Conservation (phyloP, 2,113 vertebrate species). For the Montifringilla adamsi region DNA sequence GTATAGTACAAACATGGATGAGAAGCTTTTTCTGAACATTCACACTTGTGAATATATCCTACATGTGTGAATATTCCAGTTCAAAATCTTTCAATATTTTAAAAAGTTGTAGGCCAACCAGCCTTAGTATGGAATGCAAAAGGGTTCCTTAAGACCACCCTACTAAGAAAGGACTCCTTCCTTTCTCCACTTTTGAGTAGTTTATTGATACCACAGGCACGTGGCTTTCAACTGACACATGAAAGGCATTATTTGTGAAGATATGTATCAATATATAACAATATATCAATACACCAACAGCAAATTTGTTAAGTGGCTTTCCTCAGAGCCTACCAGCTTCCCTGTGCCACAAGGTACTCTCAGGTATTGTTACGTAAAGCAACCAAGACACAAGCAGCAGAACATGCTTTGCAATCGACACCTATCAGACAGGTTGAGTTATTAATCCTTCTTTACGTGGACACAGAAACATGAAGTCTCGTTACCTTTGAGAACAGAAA, state of each 20-base stretch:
- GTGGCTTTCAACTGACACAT: not conserved
- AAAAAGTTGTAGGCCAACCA: not conserved
- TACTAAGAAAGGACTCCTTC: not conserved
- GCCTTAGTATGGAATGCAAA: not conserved
- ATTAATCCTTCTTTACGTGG: constrained; percentile 56
- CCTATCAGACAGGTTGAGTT: constrained; percentile 42
- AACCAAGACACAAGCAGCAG: constrained; percentile 34
- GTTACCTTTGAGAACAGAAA: constrained; percentile 98
- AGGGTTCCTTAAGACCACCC: not conserved
- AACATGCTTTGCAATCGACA: constrained; percentile 7
- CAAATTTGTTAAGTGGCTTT: constrained; percentile 12
- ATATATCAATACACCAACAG: not conserved
- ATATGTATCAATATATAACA: not conserved
- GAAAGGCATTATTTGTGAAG: not conserved
- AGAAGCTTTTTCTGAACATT: not conserved
- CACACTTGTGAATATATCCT: not conserved
- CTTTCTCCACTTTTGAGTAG: not conserved
- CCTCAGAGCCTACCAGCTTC: not conserved
- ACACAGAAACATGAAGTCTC: constrained; percentile 66
- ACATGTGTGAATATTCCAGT: not conserved
- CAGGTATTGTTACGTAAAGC: constrained; percentile 35
- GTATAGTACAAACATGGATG: not conserved
- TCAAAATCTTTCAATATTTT: not conserved
- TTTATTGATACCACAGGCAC: not conserved
- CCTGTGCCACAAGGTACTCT: not conserved